Conservation (phyloP, 2,113 vertebrate genomes). For the Anarhynchus alexandrinus region DNA sequence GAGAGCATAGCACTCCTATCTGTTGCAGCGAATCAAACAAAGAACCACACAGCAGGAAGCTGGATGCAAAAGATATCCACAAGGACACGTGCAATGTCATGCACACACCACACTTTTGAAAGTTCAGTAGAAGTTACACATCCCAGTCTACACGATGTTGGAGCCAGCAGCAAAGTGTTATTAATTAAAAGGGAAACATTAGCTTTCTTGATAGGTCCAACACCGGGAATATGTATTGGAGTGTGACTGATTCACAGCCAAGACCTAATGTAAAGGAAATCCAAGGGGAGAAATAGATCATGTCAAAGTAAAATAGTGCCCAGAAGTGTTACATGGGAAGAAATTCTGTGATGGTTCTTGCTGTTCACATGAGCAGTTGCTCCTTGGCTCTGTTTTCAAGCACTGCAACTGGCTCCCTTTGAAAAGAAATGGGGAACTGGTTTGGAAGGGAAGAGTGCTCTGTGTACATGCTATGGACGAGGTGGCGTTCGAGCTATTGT, state of each 20-base stretch:
- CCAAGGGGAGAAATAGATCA: neutral
- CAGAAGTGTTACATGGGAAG: neutral
- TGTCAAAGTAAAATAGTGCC: neutral
- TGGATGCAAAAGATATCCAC: neutral
- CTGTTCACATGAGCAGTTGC: neutral
- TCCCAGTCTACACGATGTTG: neutral
- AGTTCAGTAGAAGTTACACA: neutral
- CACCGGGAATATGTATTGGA: neutral
- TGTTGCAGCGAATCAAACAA: neutral
- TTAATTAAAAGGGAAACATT: neutral
- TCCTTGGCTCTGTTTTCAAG: neutral
- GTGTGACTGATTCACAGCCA: neutral
- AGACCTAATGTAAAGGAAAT: neutral
- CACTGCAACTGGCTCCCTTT: neutral
- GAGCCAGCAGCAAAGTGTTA: neutral
- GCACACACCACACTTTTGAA: neutral
- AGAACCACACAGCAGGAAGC: neutral
- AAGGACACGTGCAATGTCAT: neutral
- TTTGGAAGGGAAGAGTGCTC: neutral
- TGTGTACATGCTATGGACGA: neutral
- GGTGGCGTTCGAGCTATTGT: fast-evolving
- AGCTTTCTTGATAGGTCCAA: neutral
- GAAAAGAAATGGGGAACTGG: neutral
- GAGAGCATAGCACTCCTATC: neutral
- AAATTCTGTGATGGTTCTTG: neutral